phyloP scores from a whole-genome alignment of 2,888 invertebrate genomes.

The Lasioglossum pauxillum region DNA sequence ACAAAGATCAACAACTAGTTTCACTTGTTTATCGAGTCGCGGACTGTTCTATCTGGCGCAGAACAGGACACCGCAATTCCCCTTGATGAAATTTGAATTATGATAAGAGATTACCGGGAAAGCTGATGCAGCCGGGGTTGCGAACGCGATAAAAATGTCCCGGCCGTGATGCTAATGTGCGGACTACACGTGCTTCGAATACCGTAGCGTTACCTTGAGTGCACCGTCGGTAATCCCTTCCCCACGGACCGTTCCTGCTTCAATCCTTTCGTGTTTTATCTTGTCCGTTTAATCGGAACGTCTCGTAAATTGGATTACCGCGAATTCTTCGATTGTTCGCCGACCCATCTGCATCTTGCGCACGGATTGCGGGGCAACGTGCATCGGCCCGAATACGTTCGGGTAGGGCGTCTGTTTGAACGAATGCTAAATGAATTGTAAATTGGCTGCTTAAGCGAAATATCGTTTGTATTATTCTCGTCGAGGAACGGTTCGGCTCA shows the following conservation, averaged over 20 bases:
- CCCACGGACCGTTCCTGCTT: slow-evolving; percentile 23
- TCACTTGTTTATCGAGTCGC: slow-evolving; percentile 31
- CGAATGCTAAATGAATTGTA: not conserved
- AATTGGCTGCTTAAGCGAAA: not conserved
- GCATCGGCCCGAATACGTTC: slow-evolving; percentile 9
- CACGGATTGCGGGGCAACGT: slow-evolving; percentile 59
- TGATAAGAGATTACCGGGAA: slow-evolving; percentile 62
- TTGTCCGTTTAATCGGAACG: slow-evolving; percentile 59
- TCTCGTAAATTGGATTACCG: slow-evolving; percentile 61
- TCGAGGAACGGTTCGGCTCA: not conserved
- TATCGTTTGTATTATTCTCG: not conserved
- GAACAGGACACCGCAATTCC: slow-evolving; percentile 1
- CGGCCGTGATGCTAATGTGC: slow-evolving; percentile 53
- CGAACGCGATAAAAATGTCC: slow-evolving; percentile 64
- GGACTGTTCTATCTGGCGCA: slow-evolving; percentile 14
- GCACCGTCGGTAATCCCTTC: slow-evolving; percentile 18
- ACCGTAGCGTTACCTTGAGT: slow-evolving; percentile 51
- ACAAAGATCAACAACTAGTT: slow-evolving; percentile 30
- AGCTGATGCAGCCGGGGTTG: slow-evolving; percentile 28
- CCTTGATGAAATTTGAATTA: slow-evolving; percentile 66
- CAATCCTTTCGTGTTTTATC: slow-evolving; percentile 45
- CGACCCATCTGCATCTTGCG: slow-evolving; percentile 1
- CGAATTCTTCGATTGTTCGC: slow-evolving; percentile 49
- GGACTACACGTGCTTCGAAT: slow-evolving; percentile 62
- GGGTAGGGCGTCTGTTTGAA: not conserved